Evolutionary conservation across 2,888 invertebrate species (phyloP).

Genomic region (Acutogordius australiensis): DNA sequence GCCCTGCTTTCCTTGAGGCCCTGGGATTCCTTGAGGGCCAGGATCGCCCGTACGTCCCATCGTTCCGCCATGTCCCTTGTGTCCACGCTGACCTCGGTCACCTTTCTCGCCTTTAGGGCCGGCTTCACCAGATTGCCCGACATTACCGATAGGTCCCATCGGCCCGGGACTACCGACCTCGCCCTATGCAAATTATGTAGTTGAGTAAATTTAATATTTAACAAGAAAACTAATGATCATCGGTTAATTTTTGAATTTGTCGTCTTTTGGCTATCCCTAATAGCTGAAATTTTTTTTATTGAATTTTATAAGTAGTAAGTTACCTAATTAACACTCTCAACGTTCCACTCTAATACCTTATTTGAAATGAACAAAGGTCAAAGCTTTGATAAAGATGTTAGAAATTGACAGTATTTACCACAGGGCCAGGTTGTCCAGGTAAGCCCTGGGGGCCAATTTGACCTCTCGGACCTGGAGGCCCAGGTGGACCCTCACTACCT

Average conservation of each 20-base stretch:
- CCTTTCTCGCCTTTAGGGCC: slow-evolving; percentile 4
- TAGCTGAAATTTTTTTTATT: too few relatives aligned
- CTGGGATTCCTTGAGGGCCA: neutral
- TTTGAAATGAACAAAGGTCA: too few relatives aligned
- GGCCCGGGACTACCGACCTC: neutral
- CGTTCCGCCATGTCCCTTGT: slow-evolving; percentile 1
- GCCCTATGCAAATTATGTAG: too few relatives aligned
- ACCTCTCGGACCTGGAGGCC: neutral
- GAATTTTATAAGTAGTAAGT: too few relatives aligned
- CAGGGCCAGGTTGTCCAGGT: slow-evolving; percentile 1
- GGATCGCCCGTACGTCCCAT: neutral
- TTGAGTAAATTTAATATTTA: too few relatives aligned
- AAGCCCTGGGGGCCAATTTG: neutral
- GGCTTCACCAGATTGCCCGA: neutral
- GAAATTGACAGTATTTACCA: neutral
- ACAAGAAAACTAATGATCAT: too few relatives aligned
- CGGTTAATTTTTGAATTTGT: too few relatives aligned
- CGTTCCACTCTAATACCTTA: neutral
- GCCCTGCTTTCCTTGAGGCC: neutral
- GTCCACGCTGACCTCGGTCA: neutral
- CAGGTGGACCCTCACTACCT: neutral
- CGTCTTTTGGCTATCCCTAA: too few relatives aligned
- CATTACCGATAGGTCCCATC: neutral
- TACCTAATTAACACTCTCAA: neutral
- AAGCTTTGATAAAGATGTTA: neutral